Conservation (phyloP, 1,140 invertebrate genomes). For the Drosophila obscura region DNA sequence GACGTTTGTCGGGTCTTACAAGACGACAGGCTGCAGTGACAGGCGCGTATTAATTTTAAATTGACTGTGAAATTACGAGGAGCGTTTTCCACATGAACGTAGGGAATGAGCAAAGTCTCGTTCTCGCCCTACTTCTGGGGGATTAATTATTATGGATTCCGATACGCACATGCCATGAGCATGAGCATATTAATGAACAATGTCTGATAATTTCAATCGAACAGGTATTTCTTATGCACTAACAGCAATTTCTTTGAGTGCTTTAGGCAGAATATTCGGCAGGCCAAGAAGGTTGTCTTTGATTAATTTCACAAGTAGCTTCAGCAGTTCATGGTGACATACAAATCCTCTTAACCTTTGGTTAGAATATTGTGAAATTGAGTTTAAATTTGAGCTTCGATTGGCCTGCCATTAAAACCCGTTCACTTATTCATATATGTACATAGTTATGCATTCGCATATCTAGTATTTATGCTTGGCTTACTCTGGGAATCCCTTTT, state of each 20-base stretch:
- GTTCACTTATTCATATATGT: background rate
- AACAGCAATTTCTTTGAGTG: too few species aligned
- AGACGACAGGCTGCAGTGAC: slow-evolving; percentile 40
- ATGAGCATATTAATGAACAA: slow-evolving; percentile 10
- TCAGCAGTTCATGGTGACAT: too few species aligned
- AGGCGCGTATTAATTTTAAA: slow-evolving; percentile 80
- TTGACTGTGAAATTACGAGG: slow-evolving; percentile 80
- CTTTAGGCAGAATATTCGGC: too few species aligned
- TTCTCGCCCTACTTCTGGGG: background rate
- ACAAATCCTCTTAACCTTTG: too few species aligned
- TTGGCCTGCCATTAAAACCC: background rate
- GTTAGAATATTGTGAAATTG: too few species aligned
- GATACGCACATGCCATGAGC: background rate
- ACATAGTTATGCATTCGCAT: background rate
- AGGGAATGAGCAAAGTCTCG: slow-evolving; percentile 11
- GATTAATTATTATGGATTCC: slow-evolving; percentile 25
- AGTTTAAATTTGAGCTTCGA: too few species aligned
- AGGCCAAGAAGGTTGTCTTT: too few species aligned
- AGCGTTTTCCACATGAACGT: slow-evolving; percentile 36
- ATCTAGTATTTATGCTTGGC: slow-evolving; percentile 26
- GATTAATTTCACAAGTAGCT: too few species aligned
- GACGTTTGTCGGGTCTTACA: slow-evolving; percentile 57
- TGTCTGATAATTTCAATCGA: background rate
- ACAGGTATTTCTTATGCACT: too few species aligned
- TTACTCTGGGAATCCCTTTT: slow-evolving; percentile 7